phyloP scores from a whole-genome alignment of 2,113 vertebrate species.

The Microcebus lehilahytsara region DNA sequence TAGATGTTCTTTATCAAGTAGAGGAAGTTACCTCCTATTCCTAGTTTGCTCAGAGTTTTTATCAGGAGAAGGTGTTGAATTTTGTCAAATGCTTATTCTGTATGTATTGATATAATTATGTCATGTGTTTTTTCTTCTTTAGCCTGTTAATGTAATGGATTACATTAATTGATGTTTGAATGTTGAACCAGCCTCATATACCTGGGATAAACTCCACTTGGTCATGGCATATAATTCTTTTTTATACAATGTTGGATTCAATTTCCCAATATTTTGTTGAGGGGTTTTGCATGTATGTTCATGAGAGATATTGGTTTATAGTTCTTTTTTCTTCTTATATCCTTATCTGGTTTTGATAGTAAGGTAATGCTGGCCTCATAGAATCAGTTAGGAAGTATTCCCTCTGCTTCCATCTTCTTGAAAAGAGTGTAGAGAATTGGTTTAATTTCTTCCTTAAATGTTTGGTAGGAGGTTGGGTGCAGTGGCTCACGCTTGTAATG shows the following conservation, averaged over 20 bases:
- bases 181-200: background rate
- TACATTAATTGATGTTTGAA: background rate
- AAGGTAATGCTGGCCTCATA: background rate
- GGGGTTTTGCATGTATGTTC: background rate
- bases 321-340: background rate
- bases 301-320: background rate
- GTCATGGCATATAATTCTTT: background rate
- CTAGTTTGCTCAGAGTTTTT: background rate
- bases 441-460: too few species aligned
- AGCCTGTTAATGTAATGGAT: background rate
- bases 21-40: background rate
- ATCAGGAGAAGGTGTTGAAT: background rate
- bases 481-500: too few species aligned
- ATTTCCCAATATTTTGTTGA: background rate
- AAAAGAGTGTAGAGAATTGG: too few species aligned
- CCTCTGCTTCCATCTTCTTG: background rate
- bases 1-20: background rate
- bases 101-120: background rate
- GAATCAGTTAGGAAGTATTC: background rate
- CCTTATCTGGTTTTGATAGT: background rate
- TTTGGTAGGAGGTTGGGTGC: too few species aligned
- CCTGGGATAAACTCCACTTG: background rate
- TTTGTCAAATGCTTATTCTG: background rate
- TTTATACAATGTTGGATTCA: background rate
- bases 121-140: background rate